Conservation (phyloP, 2,113 vertebrate species). For the Pipa parva region DNA sequence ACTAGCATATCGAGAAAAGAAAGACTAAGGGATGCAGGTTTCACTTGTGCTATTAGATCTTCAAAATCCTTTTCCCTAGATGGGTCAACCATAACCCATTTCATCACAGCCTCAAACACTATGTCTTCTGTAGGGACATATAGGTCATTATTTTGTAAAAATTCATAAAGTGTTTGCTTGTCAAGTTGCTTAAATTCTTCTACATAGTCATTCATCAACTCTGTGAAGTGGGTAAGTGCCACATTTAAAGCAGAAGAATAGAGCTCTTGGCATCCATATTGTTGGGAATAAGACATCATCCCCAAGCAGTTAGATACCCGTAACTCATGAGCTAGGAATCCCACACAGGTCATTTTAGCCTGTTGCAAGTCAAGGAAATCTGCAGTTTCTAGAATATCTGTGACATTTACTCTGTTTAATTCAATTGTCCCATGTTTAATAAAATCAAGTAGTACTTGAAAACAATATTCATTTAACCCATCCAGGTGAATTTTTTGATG, state of each 20-base stretch:
- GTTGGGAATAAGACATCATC: conserved; percentile 74
- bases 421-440: conserved; percentile 54
- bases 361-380: conserved; percentile 74
- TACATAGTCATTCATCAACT: conserved; percentile 56
- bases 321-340: conserved; percentile 78
- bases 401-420: conserved; percentile 65
- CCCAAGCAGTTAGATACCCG: conserved; percentile 79
- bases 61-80: conserved; percentile 68
- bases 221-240: conserved; percentile 73
- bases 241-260: conserved; percentile 63
- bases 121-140: conserved; percentile 68
- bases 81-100: conserved; percentile 71
- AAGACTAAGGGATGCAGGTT: conserved; percentile 71
- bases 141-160: conserved; percentile 72
- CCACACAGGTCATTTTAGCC: conserved; percentile 72
- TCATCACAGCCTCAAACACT: conserved; percentile 68
- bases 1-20: conserved; percentile 70
- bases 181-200: conserved; percentile 69
- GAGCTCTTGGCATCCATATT: conserved; percentile 64
- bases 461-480: conserved; percentile 61
- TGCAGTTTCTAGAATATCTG: conserved; percentile 72
- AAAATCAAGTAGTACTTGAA: conserved; percentile 68
- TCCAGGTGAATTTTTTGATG: conserved; percentile 63
- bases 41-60: conserved; percentile 70
- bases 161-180: conserved; percentile 64